These are phyloP conservation scores for Deilephila elpenor DNA, from an alignment of 2,888 invertebrate species.

Conservation along the genomic window DNA sequence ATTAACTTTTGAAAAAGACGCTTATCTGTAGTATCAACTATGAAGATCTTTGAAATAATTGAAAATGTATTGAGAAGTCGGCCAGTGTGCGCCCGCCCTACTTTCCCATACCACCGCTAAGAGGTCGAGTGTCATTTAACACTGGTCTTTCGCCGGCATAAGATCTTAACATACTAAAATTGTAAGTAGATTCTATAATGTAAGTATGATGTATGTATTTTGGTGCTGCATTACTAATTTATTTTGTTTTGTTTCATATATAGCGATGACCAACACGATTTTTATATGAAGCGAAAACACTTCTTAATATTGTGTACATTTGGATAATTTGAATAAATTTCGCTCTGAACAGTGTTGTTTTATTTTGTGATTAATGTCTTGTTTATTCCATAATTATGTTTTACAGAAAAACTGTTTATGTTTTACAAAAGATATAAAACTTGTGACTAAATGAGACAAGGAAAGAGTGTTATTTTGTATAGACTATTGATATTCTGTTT, in stretches of 20 bases:
- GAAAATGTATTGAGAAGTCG: background rate
- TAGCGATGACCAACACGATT: conserved; percentile 64
- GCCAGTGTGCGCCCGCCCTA: background rate
- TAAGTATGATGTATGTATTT: conserved; percentile 77
- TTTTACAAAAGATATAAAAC: too few relatives aligned
- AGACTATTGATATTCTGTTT: too few relatives aligned
- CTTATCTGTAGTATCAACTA: too few relatives aligned
- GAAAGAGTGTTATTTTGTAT: too few relatives aligned
- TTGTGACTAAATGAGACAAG: too few relatives aligned
- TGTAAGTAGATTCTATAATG: conserved; percentile 56
- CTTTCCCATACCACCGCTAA: conserved; percentile 11
- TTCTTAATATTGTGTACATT: conserved; percentile 75
- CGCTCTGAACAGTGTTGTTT: conserved; percentile 66
- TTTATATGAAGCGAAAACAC: conserved; percentile 77
- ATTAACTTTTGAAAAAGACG: too few relatives aligned
- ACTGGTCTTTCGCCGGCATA: background rate
- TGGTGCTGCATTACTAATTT: conserved; percentile 84
- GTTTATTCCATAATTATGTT: background rate
- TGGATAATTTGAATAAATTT: conserved; percentile 80
- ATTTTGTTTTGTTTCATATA: conserved; percentile 72
- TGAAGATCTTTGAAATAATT: background rate
- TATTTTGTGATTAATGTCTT: conserved; percentile 44
- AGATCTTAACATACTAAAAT: conserved; percentile 46
- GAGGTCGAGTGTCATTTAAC: background rate
- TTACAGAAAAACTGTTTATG: too few relatives aligned